These are phyloP conservation scores for Lasioglossum vierecki DNA, from an alignment of 2,888 invertebrate species.

Conservation along the genomic window DNA sequence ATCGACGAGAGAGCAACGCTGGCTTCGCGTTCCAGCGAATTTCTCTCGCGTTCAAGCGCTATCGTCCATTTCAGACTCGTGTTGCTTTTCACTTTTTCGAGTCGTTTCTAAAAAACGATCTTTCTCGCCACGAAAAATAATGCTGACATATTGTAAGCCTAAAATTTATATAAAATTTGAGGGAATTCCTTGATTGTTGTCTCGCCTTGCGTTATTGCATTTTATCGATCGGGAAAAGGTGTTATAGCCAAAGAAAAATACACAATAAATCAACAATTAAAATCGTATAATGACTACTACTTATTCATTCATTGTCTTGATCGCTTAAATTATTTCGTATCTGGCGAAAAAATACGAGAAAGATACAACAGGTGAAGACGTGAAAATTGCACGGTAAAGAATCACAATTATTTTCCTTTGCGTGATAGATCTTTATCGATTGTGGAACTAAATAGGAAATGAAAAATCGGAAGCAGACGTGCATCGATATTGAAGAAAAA, in stretches of 20 bases:
- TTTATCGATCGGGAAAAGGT: no score
- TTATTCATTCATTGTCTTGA: not conserved
- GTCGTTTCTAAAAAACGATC: not conserved
- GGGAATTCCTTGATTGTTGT: not conserved
- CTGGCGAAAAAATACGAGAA: not conserved
- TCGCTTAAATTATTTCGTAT: not conserved
- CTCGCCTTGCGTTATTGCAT: no score
- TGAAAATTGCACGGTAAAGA: not conserved
- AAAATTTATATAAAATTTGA: no score
- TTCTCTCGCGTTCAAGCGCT: not conserved
- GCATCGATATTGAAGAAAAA: not conserved
- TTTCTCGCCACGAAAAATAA: not conserved
- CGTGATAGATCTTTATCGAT: not conserved
- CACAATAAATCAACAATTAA: not conserved
- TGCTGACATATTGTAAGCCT: not conserved
- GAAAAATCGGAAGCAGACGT: not conserved
- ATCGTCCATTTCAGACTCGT: not conserved
- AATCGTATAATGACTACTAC: not conserved
- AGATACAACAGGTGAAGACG: not conserved
- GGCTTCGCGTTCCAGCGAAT: not conserved
- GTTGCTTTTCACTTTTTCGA: slow-evolving; percentile 10
- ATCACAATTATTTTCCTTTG: not conserved
- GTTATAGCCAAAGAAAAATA: not conserved
- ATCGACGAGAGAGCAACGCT: not conserved
- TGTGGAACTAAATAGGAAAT: not conserved